Evolutionary conservation across 2,113 vertebrate species (phyloP).

Genomic region (Odocoileus hemionus): DNA sequence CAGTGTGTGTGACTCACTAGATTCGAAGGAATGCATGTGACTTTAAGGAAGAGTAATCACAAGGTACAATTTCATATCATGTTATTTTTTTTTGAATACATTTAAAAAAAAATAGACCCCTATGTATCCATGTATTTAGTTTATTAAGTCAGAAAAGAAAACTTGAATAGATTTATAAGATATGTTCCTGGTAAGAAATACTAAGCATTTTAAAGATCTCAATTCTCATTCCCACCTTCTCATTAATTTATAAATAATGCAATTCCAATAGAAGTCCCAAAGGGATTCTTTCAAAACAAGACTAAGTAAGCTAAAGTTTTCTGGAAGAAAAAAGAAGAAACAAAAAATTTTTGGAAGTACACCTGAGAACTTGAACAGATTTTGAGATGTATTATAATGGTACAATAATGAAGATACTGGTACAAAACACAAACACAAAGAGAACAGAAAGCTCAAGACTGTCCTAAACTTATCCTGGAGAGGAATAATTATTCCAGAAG

Average conservation of each 20-base stretch:
- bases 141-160: not conserved
- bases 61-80: not conserved
- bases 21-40: not conserved
- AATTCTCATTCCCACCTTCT: not conserved
- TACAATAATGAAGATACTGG: not conserved
- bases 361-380: not conserved
- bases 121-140: not conserved
- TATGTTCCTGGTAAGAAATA: not conserved
- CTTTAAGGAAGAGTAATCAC: not conserved
- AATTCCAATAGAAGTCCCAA: not conserved
- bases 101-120: not conserved
- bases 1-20: not conserved
- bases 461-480: not conserved
- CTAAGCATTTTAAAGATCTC: conserved; percentile 10
- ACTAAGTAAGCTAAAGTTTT: not conserved
- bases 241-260: not conserved
- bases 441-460: not conserved
- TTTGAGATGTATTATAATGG: not conserved
- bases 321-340: not conserved
- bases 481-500: not conserved
- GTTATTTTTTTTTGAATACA: not conserved
- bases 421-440: not conserved
- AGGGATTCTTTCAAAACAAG: not conserved
- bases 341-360: not conserved
- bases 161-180: not conserved